Evolutionary conservation across 1,140 invertebrate species (phyloP).

Genomic region (Dendrolimus punctatus): DNA sequence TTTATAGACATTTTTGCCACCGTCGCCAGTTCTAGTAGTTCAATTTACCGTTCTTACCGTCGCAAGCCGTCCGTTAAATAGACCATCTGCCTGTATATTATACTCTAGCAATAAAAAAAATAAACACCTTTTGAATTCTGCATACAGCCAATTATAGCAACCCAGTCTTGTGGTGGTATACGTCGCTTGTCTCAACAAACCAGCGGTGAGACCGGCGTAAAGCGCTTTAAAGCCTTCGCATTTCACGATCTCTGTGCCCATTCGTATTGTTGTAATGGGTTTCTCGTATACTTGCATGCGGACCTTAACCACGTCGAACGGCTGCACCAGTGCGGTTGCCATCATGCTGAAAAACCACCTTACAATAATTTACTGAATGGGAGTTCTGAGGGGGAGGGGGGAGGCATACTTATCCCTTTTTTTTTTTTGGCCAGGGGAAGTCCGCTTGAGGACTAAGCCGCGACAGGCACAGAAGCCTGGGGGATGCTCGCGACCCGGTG

Average conservation of each 20-base stretch:
- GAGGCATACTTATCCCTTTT: too few relatives aligned
- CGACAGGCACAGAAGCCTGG: too few relatives aligned
- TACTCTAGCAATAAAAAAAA: neutral
- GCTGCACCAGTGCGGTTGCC: slow-evolving; percentile 96
- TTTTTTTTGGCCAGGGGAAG: too few relatives aligned
- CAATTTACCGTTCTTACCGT: too few relatives aligned
- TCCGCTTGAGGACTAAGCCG: too few relatives aligned
- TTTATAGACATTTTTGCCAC: too few relatives aligned
- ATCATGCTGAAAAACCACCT: slow-evolving; percentile 81
- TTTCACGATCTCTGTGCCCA: slow-evolving; percentile 81
- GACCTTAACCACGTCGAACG: slow-evolving; percentile 96
- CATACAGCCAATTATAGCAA: slow-evolving; percentile 93
- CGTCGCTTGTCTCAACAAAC: slow-evolving; percentile 92
- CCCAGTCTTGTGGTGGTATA: slow-evolving; percentile 97
- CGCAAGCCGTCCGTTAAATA: too few relatives aligned
- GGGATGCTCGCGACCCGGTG: too few relatives aligned
- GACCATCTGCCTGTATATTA: too few relatives aligned
- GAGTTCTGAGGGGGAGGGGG: too few relatives aligned
- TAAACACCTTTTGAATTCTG: slow-evolving; percentile 76
- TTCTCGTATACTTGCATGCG: slow-evolving; percentile 92
- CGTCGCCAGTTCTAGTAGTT: too few relatives aligned
- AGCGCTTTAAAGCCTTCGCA: slow-evolving; percentile 90
- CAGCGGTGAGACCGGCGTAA: slow-evolving; percentile 89
- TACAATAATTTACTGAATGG: too few relatives aligned
- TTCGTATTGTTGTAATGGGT: slow-evolving; percentile 78